Evolutionary conservation across 2,797 vertebrate genomes (phyloP).

Genomic region (Avahi laniger): DNA sequence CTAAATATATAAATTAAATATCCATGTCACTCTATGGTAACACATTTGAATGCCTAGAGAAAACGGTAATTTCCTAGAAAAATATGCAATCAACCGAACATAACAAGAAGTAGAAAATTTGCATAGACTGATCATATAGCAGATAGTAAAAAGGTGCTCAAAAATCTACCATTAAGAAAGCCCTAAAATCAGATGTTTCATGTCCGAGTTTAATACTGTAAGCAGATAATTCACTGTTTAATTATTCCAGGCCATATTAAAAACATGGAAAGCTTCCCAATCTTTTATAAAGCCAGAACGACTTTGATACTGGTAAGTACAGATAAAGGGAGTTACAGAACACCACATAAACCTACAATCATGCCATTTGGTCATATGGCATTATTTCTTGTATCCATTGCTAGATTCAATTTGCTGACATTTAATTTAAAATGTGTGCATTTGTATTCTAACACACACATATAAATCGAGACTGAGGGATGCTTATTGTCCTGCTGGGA

Average conservation of each 20-base stretch:
- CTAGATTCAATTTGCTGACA: background rate
- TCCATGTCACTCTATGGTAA: background rate
- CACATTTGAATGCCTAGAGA: background rate
- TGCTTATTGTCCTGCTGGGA: background rate
- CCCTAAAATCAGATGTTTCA: slow-evolving; percentile 10
- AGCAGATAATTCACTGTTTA: background rate
- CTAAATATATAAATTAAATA: background rate
- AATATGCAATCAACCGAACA: background rate
- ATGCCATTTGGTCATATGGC: background rate
- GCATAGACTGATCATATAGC: background rate
- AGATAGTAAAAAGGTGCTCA: background rate
- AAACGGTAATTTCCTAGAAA: slow-evolving; percentile 40
- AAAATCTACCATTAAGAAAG: background rate
- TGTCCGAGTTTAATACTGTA: background rate
- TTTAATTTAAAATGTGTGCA: background rate
- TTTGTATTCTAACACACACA: background rate
- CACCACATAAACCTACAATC: background rate
- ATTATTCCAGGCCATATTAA: background rate
- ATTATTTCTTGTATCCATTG: background rate
- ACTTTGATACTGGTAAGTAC: background rate
- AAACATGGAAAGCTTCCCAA: background rate
- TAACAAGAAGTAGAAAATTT: background rate
- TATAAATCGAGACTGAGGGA: background rate
- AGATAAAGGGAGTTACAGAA: background rate
- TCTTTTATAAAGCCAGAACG: background rate